Percentiles rank a stretch among this genome's conserved stretches.
These are phyloP conservation scores for Ptychoptera contaminata DNA, from an alignment of 2,888 invertebrate species.

Conservation along the genomic window DNA sequence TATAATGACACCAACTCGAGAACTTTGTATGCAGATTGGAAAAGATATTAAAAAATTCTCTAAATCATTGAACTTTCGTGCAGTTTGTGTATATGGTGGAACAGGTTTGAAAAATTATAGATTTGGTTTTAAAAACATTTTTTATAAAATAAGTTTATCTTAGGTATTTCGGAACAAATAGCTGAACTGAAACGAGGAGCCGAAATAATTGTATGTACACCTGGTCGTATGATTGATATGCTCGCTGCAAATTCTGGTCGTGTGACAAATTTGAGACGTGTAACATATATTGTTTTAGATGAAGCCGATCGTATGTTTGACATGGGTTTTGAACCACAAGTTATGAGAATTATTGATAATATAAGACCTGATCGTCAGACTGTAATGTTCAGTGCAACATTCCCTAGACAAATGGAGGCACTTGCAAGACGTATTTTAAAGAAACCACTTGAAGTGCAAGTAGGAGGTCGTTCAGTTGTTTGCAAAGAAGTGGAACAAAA, in stretches of 20 bases:
- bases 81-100: constrained; percentile 96
- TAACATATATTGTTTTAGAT: constrained; percentile 94
- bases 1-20: constrained; percentile 96
- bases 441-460: constrained; percentile 93
- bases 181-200: constrained; percentile 93
- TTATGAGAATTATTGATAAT: constrained; percentile 95
- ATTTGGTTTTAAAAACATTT: constrained; percentile 41
- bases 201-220: constrained; percentile 97
- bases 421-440: constrained; percentile 83
- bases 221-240: constrained; percentile 99
- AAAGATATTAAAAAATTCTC: constrained; percentile 92
- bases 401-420: constrained; percentile 98
- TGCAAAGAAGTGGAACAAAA: constrained; percentile 97
- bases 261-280: constrained; percentile 91
- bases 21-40: constrained; percentile 97
- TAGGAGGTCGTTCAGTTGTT: constrained; percentile 91
- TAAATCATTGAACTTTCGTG: constrained; percentile 67
- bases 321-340: constrained; percentile 87
- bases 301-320: constrained; percentile 99
- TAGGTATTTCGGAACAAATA: constrained; percentile 62
- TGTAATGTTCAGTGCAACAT: constrained; percentile 98
- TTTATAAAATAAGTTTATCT: constrained; percentile 66
- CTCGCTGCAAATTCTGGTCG: constrained; percentile 94
- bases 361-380: constrained; percentile 94
- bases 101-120: constrained; percentile 57